Evolutionary conservation across 2,113 vertebrate species (phyloP), one percentile per base, ranked within the genome.

Genomic region (Lampris incognitus): DNA sequence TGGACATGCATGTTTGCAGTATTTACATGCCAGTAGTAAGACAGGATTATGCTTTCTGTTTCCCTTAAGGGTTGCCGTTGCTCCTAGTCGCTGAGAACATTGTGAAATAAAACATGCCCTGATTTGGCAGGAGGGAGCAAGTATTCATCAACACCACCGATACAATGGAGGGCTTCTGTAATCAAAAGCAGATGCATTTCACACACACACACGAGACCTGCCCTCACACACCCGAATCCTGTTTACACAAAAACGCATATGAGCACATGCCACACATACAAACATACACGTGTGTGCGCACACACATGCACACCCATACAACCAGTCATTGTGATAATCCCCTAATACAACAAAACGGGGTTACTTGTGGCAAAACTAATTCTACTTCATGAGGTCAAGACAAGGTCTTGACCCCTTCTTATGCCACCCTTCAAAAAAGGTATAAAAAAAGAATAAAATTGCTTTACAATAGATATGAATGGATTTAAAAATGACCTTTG

Each of bases 121-220:
- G 78, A 48, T 83, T 56, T 67, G 46, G 79, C 78, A 66, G 61
- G 56, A 76, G 80, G 83, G 80, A 81, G 66, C 72, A 90, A 81
- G 72, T 84, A 85, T 79, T 78, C 70, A 83, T 84, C 68, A 78
- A 37, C 37, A 58, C 51, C 55, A 69, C 24, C 36, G 49, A 78
- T 84, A 82, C 70, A 68, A 69, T 74, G 77, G n/a, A 70, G 2
- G 65, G 55, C 79, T 85, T 68, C 69, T 75, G 75, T 85, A 90
- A 92, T 52, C 56, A 50, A 83, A 88, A 85, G 77, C 90, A 91
- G 86, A 89, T 83, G 86, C 57, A 74, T 71, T 9, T 74, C 24
- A 24, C 24, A 24, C 24, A 24, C 24, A 24, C 24, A 48, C 46
- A 55, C 24, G 46, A 74, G 62, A 71, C 48, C 63, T 66, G 55